Conservation (phyloP, 1,140 invertebrate genomes). For the Schlechtendalia chinensis region DNA sequence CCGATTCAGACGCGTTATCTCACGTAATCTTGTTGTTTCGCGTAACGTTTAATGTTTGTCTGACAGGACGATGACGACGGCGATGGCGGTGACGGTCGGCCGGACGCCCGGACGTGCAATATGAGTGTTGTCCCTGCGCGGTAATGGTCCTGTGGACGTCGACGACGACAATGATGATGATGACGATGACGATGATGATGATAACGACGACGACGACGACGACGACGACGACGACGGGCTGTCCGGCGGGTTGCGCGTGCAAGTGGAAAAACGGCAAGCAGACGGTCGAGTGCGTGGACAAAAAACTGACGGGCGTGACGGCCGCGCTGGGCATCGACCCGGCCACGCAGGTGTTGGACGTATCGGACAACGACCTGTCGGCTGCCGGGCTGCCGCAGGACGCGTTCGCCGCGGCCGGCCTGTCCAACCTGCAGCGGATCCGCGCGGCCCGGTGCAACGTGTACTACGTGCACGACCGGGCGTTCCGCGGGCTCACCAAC, state of each 20-base stretch:
- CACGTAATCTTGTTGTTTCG: too few relatives aligned
- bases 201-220: conserved; percentile 39
- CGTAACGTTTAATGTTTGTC: too few relatives aligned
- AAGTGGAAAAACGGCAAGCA: conserved; percentile 91
- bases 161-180: neutral
- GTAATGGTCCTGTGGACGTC: conserved; percentile 34
- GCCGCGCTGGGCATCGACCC: conserved; percentile 79
- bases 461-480: conserved; percentile 70
- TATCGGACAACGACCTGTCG: conserved; percentile 77
- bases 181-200: conserved; percentile 30
- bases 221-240: conserved; percentile 58
- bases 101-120: neutral
- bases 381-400: conserved; percentile 65
- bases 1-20: too few relatives aligned
- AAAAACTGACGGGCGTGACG: conserved; percentile 63
- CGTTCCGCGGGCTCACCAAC: conserved; percentile 81
- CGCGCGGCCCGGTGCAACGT: conserved; percentile 75
- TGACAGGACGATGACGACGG: too few relatives aligned
- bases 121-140: neutral
- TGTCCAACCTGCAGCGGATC: conserved; percentile 85
- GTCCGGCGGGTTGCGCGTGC: conserved; percentile 75
- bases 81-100: neutral
- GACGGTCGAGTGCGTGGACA: conserved; percentile 79
- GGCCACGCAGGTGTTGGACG: conserved; percentile 85
- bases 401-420: conserved; percentile 71